phyloP scores from a whole-genome alignment of 30 jellyfish, hydroid and myxozoan species.

The Hydractinia echinata region DNA sequence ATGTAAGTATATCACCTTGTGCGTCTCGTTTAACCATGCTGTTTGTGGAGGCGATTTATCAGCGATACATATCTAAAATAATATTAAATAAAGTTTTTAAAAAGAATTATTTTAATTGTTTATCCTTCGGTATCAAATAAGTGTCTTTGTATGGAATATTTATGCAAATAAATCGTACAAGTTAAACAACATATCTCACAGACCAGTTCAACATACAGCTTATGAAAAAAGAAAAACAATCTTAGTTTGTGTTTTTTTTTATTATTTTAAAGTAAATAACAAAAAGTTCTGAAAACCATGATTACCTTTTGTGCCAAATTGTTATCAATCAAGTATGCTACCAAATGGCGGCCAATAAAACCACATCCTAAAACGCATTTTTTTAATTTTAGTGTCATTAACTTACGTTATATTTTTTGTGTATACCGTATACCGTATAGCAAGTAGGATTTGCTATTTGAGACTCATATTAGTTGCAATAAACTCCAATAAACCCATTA shows the following conservation, averaged over 20 bases:
- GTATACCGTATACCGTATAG: too few species aligned
- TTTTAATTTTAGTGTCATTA: too few species aligned
- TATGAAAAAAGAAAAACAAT: too few species aligned
- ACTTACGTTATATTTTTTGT: too few species aligned
- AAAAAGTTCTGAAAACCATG: neutral
- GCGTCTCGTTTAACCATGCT: constrained; percentile 88
- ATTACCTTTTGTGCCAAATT: constrained; percentile 54
- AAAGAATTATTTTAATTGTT: neutral
- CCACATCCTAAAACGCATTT: constrained; percentile 64
- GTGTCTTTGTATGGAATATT: neutral
- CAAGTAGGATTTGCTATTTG: too few species aligned
- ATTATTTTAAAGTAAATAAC: neutral
- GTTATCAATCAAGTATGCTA: constrained; percentile 59
- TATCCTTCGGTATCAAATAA: neutral
- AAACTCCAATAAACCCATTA: too few species aligned
- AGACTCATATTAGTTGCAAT: too few species aligned
- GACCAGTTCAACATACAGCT: neutral
- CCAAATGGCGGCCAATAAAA: constrained; percentile 85
- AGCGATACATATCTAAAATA: constrained; percentile 53
- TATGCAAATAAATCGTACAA: neutral
- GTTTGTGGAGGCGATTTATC: constrained; percentile 95
- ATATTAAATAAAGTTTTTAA: neutral
- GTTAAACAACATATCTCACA: neutral
- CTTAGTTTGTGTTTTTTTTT: neutral
- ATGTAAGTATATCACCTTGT: constrained; percentile 29